Conservation (phyloP, 2,888 invertebrate species). For the Caenorhabditis sp. region DNA sequence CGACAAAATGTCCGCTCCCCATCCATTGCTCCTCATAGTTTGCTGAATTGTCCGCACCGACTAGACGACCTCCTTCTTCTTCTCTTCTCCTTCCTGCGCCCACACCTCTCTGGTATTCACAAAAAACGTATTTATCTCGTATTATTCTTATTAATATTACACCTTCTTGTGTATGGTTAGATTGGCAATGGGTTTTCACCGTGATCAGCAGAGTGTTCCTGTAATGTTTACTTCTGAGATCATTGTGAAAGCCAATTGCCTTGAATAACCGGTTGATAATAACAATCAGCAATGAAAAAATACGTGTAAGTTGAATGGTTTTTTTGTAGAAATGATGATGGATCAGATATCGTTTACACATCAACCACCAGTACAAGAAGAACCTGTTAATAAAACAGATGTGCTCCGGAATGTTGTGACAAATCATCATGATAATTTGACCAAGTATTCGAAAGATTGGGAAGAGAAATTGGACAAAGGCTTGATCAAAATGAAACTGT, state of each 20-base stretch:
- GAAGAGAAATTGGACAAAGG: background rate
- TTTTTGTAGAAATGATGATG: background rate
- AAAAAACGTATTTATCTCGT: background rate
- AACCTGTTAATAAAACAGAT: background rate
- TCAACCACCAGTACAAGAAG: background rate
- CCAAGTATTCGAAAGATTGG: background rate
- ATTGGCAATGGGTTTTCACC: slow-evolving; percentile 55
- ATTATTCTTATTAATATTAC: slow-evolving; percentile 2
- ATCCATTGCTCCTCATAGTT: slow-evolving; percentile 28
- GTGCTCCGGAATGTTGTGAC: background rate
- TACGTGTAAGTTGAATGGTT: background rate
- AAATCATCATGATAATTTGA: background rate
- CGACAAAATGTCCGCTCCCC: slow-evolving; percentile 11
- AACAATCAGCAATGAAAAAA: no score
- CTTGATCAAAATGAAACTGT: background rate
- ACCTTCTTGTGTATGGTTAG: background rate
- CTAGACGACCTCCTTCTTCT: slow-evolving; percentile 13
- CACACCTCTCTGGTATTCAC: no score
- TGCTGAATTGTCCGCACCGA: slow-evolving; percentile 10
- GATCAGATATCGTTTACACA: background rate
- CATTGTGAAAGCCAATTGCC: slow-evolving; percentile 65
- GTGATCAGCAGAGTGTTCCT: slow-evolving; percentile 54
- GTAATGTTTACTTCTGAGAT: slow-evolving; percentile 52
- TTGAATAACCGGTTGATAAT: background rate
- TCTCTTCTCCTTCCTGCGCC: background rate